Conservation (phyloP, 2,797 vertebrate species). For the Glossophaga mutica region DNA sequence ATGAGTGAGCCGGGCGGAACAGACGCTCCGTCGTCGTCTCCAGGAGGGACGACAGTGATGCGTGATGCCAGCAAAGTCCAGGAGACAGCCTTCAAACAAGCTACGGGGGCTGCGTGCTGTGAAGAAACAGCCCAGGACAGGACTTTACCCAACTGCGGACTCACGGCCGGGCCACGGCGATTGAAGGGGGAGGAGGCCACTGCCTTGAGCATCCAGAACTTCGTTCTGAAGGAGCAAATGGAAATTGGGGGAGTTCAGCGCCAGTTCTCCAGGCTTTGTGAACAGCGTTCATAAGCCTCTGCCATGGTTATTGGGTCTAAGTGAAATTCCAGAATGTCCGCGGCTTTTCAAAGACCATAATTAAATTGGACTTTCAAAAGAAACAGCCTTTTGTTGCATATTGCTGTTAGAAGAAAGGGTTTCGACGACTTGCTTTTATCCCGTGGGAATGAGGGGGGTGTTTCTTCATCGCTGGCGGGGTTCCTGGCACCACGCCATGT, state of each 20-base stretch:
- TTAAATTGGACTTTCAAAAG: not conserved
- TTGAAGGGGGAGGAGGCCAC: not conserved
- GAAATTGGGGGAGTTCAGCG: not conserved
- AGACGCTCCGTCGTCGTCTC: not conserved
- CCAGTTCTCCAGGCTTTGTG: not conserved
- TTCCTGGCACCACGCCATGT: no score
- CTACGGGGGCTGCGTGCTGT: not conserved
- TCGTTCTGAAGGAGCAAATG: not conserved
- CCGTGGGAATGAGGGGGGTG: not conserved
- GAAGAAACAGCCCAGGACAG: not conserved
- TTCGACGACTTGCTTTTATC: not conserved
- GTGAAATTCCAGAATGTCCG: not conserved
- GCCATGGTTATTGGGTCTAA: not conserved
- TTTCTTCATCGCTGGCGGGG: not conserved
- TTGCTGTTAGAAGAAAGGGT: not conserved
- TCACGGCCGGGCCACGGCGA: accelerated
- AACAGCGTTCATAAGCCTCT: not conserved
- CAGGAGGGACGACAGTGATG: no score
- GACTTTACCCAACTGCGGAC: not conserved
- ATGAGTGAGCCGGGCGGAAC: not conserved
- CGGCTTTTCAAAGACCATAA: not conserved
- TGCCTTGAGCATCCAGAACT: not conserved
- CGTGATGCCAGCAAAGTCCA: accelerated
- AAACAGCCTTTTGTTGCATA: not conserved
- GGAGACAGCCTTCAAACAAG: accelerated